Evolutionary conservation across 2,797 vertebrate genomes (phyloP).

Genomic region (Sebastes taczanowskii): DNA sequence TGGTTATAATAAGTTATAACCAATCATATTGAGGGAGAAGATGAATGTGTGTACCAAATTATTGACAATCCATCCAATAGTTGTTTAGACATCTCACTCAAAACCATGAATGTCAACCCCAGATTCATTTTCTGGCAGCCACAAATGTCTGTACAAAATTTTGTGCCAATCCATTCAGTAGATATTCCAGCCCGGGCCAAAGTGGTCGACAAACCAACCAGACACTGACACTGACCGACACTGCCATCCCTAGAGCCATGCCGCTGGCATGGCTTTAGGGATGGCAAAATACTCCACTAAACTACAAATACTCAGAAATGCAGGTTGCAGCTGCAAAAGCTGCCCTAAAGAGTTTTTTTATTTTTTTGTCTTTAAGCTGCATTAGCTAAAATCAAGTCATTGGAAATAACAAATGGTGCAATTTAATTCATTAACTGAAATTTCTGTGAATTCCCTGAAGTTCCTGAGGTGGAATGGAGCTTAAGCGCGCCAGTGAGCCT

Average conservation of each 20-base stretch:
- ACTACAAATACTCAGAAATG: neutral
- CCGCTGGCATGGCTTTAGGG: too few species aligned
- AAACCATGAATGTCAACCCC: neutral
- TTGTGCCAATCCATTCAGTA: neutral
- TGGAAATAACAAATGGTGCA: conserved; percentile 43
- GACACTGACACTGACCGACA: neutral
- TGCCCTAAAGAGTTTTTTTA: neutral
- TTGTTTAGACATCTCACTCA: neutral
- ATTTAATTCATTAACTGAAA: conserved; percentile 50
- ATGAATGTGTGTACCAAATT: neutral
- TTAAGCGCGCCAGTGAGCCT: conserved; percentile 27
- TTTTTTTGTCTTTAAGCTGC: neutral
- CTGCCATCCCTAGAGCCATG: too few species aligned
- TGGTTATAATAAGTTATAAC: neutral
- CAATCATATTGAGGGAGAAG: neutral
- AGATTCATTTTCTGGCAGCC: neutral
- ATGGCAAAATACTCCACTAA: neutral
- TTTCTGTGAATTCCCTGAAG: conserved; percentile 45
- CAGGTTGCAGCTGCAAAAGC: neutral
- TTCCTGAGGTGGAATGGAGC: conserved; percentile 21
- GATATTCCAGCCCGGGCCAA: neutral
- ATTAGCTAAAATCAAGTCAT: conserved; percentile 34
- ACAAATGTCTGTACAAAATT: neutral
- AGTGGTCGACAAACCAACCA: neutral
- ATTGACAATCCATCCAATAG: neutral